Percentiles rank a stretch among this genome's conserved stretches.
Conservation (phyloP, 2,888 invertebrate genomes). For the Diploptera punctata region DNA sequence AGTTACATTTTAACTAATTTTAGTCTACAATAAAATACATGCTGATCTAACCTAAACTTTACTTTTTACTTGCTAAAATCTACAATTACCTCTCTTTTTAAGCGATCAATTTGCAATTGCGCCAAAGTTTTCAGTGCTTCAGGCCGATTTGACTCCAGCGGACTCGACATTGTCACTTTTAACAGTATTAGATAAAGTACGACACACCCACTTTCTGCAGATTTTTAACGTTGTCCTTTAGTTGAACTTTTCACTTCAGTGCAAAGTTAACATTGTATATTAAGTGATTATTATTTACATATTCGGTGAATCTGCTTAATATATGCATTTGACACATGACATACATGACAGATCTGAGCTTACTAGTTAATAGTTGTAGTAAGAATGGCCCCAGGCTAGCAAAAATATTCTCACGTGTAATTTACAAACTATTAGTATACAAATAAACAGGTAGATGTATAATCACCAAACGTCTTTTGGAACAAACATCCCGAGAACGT, state of each 20-base stretch:
- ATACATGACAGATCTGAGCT: neutral
- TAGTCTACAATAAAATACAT: too few species aligned
- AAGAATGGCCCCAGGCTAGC: neutral
- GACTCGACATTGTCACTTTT: conserved; percentile 2
- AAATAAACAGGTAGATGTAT: too few species aligned
- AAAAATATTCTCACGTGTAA: too few species aligned
- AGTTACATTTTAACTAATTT: too few species aligned
- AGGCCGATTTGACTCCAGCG: neutral
- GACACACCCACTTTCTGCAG: neutral
- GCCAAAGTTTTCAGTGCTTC: neutral
- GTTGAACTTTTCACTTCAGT: too few species aligned
- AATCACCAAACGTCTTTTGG: too few species aligned
- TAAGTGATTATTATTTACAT: too few species aligned
- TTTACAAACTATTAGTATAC: too few species aligned
- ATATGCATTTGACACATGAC: neutral
- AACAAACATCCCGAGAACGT: too few species aligned
- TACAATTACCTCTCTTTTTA: neutral
- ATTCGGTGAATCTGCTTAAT: neutral
- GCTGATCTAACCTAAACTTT: too few species aligned
- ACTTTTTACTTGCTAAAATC: too few species aligned
- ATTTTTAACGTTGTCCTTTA: neutral
- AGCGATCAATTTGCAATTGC: conserved; percentile 9
- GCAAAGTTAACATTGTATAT: too few species aligned
- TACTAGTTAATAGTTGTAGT: neutral
- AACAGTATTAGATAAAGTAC: neutral